Evolutionary conservation across 2,797 vertebrate genomes (phyloP), one percentile per base, ranked within the genome.

Genomic region (Champsocephalus gunnari): DNA sequence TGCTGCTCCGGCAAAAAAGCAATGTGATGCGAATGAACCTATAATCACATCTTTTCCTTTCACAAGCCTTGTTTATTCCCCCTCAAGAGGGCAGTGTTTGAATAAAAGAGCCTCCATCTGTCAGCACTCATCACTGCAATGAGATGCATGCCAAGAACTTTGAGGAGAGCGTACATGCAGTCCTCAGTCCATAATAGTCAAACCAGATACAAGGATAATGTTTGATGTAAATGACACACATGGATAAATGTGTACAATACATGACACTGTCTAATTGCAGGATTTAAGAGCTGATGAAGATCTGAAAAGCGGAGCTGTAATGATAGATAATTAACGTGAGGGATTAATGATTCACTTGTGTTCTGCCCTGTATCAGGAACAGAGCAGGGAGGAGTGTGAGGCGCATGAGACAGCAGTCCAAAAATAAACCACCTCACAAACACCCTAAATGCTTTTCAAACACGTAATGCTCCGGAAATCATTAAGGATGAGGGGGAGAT

Each of bases 51-150:
- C 47, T 58, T 19, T 45, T 38, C 43, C 54, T 48, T 56, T 54
- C 60, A 16, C 50, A 28, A 44, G 66, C 76, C 56, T 79, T 73
- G 79, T 87, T 76, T 80, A 38, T 74, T 88, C 89, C 84, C 79
- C 94, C 95, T 94, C 90, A 70, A 95, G 95, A 91, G 93, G 94
- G 95, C 95, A 94, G 93, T 92, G 90, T 95, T 93, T 94, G 88
- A 90, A 87, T 89, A 89, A 84, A 84, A 79, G 85, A 93, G 72
- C 58, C 76, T 80, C 76, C 69, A 68, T 84, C 80, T 84, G 80
- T 90, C 88, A 88, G 79, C 88, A 59, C 88, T 84, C 79, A 73
- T 86, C 85, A 65, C 51, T 2, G 68, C 64, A 49, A 71, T 34
- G n/a, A 19, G 68, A 79, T 19, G 6, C 60, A 79, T 59, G 86